phyloP scores from a whole-genome alignment of 2,113 vertebrate genomes.

The Tachycineta bicolor region DNA sequence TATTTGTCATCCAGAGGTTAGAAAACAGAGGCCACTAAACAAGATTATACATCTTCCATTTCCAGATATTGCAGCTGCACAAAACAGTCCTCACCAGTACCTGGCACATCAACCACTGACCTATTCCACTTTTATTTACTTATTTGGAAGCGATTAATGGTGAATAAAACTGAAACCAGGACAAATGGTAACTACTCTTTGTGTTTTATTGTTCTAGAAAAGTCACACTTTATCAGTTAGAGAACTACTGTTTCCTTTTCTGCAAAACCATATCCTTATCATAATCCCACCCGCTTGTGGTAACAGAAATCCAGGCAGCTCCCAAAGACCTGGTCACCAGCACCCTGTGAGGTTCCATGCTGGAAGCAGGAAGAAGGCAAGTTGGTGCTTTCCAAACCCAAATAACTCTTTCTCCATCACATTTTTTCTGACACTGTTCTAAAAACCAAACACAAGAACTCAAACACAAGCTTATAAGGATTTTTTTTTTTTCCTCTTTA shows the following conservation, averaged over 20 bases:
- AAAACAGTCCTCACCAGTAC: background rate
- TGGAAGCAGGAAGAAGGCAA: background rate
- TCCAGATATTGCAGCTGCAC: background rate
- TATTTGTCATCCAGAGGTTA: background rate
- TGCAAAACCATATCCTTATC: background rate
- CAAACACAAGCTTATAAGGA: background rate
- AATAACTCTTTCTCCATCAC: background rate
- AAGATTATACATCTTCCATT: background rate
- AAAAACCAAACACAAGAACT: background rate
- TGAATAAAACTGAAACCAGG: background rate
- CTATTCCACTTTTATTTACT: background rate
- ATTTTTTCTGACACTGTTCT: background rate
- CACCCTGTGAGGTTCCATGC: fast-evolving
- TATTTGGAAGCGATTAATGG: background rate
- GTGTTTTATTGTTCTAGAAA: background rate
- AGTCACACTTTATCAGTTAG: background rate
- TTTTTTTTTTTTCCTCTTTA: background rate
- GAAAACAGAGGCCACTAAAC: background rate
- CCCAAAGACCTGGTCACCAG: background rate
- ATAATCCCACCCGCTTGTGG: background rate
- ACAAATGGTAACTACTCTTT: background rate
- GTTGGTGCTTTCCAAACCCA: background rate
- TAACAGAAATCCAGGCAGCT: background rate
- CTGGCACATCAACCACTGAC: background rate
- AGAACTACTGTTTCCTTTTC: background rate